Evolutionary conservation across 1,140 invertebrate genomes (phyloP).

Genomic region (Dufourea novaeangliae): DNA sequence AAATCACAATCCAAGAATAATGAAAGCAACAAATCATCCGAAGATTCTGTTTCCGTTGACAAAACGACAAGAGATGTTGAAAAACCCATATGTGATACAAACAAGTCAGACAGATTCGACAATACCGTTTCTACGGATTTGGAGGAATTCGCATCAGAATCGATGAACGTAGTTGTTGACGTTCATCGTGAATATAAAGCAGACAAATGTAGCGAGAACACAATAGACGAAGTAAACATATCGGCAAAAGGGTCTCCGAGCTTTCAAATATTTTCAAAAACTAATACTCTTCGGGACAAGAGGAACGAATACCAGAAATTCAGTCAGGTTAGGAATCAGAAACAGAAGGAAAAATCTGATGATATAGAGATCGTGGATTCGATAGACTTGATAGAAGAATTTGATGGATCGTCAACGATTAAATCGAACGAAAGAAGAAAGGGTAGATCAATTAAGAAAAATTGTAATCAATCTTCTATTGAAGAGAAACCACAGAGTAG

Average conservation of each 20-base stretch:
- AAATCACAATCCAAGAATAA: neutral
- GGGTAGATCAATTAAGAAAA: neutral
- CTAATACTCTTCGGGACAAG: neutral
- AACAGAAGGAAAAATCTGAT: neutral
- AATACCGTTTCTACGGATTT: conserved; percentile 14
- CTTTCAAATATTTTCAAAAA: conserved; percentile 18
- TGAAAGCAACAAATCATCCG: neutral
- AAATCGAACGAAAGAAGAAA: neutral
- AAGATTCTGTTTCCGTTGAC: neutral
- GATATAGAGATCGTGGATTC: conserved; percentile 46
- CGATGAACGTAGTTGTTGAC: conserved; percentile 73
- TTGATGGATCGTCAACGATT: conserved; percentile 25
- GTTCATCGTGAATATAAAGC: conserved; percentile 70
- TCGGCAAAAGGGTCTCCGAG: conserved; percentile 5
- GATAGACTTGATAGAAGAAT: conserved; percentile 69
- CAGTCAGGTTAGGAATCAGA: neutral
- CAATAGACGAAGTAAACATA: neutral
- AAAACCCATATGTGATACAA: neutral
- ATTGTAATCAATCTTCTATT: conserved; percentile 4
- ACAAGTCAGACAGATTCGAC: conserved; percentile 10
- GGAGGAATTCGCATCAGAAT: conserved; percentile 37
- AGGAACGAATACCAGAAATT: neutral
- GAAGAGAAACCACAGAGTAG: conserved; percentile 40
- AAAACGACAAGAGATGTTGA: neutral
- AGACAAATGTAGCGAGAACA: neutral